Evolutionary conservation across 2,113 vertebrate species (phyloP).

Genomic region (Panurus biarmicus): DNA sequence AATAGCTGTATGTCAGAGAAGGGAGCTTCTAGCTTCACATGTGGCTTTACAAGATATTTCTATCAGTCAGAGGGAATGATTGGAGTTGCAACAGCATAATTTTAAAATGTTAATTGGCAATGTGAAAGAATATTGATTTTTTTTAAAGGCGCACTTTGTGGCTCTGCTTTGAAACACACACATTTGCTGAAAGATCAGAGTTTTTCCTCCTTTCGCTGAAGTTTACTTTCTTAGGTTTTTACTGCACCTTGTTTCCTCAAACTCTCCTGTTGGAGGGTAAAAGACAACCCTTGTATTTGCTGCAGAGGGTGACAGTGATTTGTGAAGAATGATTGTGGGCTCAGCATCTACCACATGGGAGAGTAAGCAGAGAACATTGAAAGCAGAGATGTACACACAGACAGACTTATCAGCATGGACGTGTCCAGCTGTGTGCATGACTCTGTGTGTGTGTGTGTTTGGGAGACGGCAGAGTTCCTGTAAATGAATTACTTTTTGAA

Average conservation of each 20-base stretch:
- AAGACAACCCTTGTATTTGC: neutral
- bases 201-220: neutral
- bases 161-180: neutral
- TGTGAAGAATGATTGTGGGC: neutral
- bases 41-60: neutral
- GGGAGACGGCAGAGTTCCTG: neutral
- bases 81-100: neutral
- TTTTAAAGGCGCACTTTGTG: neutral
- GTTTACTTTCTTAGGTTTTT: neutral
- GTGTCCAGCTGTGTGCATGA: neutral
- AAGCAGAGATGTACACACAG: neutral
- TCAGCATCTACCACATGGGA: neutral
- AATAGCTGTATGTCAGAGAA: neutral
- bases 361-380: neutral
- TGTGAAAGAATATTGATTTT: neutral
- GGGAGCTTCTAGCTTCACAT: neutral
- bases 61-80: neutral
- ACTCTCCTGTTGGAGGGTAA: neutral
- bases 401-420: neutral
- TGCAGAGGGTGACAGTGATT: neutral
- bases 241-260: neutral
- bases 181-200: neutral
- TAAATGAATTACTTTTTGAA: neutral
- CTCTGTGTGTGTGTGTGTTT: neutral
- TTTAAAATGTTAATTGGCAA: neutral